Conservation (phyloP, 2,113 vertebrate genomes). For the Microtus richardsoni region DNA sequence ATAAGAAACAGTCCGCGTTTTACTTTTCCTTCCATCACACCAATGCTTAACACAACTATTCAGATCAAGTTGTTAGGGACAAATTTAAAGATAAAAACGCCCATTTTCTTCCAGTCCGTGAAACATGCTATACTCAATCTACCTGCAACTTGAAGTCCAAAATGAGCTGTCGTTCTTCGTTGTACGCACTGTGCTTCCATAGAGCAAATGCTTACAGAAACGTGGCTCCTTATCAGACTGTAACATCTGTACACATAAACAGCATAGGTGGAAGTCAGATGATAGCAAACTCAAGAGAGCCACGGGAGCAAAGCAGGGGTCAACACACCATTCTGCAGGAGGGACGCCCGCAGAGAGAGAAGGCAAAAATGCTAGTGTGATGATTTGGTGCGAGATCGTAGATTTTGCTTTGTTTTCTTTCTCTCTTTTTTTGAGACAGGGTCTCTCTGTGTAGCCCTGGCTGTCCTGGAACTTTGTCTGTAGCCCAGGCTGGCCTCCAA, state of each 20-base stretch:
- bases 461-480: background rate
- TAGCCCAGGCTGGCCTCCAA: background rate
- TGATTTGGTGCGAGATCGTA: background rate
- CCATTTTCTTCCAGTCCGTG: background rate
- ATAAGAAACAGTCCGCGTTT: slow-evolving; percentile 77
- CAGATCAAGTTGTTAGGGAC: background rate
- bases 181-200: background rate
- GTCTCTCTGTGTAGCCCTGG: background rate
- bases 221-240: background rate
- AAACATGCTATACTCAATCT: background rate
- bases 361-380: background rate
- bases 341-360: background rate
- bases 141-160: background rate
- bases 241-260: background rate
- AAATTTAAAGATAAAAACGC: background rate
- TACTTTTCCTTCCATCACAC: background rate
- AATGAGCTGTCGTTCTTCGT: background rate
- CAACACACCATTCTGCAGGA: background rate
- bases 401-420: background rate
- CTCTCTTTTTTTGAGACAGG: background rate
- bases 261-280: background rate
- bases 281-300: background rate
- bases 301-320: accelerated
- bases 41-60: background rate
- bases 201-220: background rate